Conservation (phyloP, 2,113 vertebrate species). For the Vimba vimba region DNA sequence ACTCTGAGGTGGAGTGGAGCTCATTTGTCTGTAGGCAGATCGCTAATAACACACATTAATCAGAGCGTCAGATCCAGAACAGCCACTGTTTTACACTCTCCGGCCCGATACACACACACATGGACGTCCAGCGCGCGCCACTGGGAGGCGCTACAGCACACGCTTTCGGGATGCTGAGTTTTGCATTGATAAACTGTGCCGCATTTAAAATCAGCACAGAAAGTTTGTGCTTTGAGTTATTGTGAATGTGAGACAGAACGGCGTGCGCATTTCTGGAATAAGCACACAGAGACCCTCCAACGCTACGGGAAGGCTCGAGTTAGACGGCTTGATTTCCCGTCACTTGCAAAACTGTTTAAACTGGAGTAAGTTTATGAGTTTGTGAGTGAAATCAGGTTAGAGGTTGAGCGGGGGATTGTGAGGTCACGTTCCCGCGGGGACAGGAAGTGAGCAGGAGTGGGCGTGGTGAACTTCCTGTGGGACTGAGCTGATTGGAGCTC, state of each 20-base stretch:
- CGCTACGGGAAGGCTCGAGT: not conserved
- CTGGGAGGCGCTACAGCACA: not conserved
- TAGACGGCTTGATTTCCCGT: not conserved
- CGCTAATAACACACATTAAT: conserved; percentile 37
- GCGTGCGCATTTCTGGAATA: not conserved
- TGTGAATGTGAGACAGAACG: not conserved
- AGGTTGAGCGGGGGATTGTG: conserved; percentile 39
- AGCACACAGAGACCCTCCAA: not conserved
- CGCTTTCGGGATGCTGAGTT: not conserved
- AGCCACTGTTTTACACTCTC: not conserved
- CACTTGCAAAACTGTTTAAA: not conserved
- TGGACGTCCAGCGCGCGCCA: not conserved
- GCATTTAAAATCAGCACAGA: not conserved
- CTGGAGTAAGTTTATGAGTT: not conserved
- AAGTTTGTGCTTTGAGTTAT: not conserved
- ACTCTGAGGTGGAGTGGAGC: conserved; percentile 17
- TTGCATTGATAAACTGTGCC: not conserved
- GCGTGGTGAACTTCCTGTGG: conserved; percentile 69
- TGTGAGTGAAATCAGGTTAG: conserved; percentile 62
- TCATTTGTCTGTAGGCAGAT: conserved; percentile 30
- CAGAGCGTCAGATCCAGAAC: conserved; percentile 13
- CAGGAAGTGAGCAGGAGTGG: conserved; percentile 65
- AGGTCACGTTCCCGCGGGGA: conserved; percentile 49
- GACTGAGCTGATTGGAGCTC: conserved; percentile 71
- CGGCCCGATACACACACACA: not conserved